Evolutionary conservation across 2,113 vertebrate species (phyloP), one percentile per base, ranked within the genome.

Genomic region (Merops nubicus): DNA sequence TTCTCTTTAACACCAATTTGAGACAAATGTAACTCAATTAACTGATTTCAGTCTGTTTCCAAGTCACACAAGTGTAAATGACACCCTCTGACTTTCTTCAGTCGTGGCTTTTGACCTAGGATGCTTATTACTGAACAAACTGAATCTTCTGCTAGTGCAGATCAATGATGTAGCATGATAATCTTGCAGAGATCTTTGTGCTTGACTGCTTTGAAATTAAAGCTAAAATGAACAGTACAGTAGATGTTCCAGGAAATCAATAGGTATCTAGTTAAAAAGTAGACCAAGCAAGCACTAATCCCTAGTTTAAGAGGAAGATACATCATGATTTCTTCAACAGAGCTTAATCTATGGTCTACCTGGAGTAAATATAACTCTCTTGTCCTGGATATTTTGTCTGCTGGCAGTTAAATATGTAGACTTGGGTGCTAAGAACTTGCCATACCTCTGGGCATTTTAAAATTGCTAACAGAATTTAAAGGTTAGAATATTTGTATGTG

Each of bases 81-180:
- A 91, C 83, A 63, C 25, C 33, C 29, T 91, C 87, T 89, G 57
- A 85, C 69, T 88, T 94, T 89, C 69, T 20, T 85, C 53, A 65
- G 57, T 73, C 0, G 0, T 85, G 62, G 20, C 77, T 89, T 91
- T 95, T 96, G 90, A 91, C 85, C 93, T 21, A 17, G n/a, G 28
- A 75, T 84, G 19, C 68, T 91, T 91, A 90, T 95, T 94, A 59
- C 68, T 81, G 88, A 94, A 40, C 34, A 86, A 84, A 93, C 8
- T 47, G 68, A 96, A 82, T 77, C 79, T 91, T 81, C 72, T 89
- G 50, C 80, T 91, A 9, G 20, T 81, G 85, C 78, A 74, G 79
- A 91, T 95, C 93, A 86, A 19, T 95, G 62, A 70, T 0, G 5
- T 88, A 93, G 91, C 25, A 9, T 29, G 53, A 80, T 78, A 89